A percentile compares a stretch with the other conserved stretches of the same genome.
Conservation (phyloP, 2,113 vertebrate species). For the Paratilapia polleni region DNA sequence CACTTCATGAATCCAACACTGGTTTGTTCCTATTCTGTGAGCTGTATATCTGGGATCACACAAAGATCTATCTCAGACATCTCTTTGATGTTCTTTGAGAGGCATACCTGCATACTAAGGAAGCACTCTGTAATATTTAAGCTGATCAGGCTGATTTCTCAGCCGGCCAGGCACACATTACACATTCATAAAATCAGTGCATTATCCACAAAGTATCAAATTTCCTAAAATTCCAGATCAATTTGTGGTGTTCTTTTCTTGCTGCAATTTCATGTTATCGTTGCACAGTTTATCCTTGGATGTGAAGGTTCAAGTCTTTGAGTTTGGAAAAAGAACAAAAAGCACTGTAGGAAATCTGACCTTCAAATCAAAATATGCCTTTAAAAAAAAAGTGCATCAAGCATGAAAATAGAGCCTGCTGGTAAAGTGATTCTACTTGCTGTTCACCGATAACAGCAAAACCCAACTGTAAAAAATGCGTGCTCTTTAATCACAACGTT, state of each 20-base stretch:
- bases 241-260: conserved; percentile 29
- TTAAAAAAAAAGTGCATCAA: conserved; percentile 12
- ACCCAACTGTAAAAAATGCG: not conserved
- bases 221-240: conserved; percentile 56
- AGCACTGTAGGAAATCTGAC: conserved; percentile 45
- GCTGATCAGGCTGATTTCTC: conserved; percentile 50
- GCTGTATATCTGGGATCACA: conserved; percentile 35
- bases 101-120: conserved; percentile 63
- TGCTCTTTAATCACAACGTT: not conserved
- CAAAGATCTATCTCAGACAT: conserved; percentile 59
- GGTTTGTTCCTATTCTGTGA: conserved; percentile 32
- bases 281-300: conserved; percentile 32
- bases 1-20: conserved; percentile 30
- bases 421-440: not conserved
- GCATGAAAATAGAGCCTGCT: conserved; percentile 33
- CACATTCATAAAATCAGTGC: conserved; percentile 40
- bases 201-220: conserved; percentile 31
- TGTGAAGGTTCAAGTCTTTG: conserved; percentile 31
- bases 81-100: conserved; percentile 70
- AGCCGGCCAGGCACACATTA: conserved; percentile 27
- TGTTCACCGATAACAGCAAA: not conserved
- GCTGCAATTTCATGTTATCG: conserved; percentile 31
- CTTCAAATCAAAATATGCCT: conserved; percentile 38
- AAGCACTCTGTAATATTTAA: conserved; percentile 46
- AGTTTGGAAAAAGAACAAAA: conserved; percentile 57